These are phyloP conservation scores for Helarctos malayanus DNA, from an alignment of 2,797 vertebrate genomes.

Conservation along the genomic window DNA sequence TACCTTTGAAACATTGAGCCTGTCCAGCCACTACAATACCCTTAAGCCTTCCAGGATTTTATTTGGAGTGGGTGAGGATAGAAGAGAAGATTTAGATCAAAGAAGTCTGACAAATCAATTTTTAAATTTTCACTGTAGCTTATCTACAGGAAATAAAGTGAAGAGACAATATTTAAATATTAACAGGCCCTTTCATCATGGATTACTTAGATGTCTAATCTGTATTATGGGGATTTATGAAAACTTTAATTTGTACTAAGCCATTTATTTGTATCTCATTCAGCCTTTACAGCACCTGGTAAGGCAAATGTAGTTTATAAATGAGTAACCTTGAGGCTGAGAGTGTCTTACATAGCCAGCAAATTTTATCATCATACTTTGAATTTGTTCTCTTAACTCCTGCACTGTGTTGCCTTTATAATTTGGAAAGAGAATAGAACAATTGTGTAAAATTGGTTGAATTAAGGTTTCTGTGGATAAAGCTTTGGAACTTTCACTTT, in stretches of 20 bases:
- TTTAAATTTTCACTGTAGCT: conserved; percentile 36
- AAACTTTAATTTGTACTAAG: conserved; percentile 34
- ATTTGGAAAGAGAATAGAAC: conserved; percentile 42
- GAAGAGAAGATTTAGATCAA: conserved; percentile 38
- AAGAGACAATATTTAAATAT: neutral
- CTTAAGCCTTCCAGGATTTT: neutral
- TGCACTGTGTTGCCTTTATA: neutral
- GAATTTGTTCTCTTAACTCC: neutral
- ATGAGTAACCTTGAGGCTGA: conserved; percentile 19
- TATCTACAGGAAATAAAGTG: conserved; percentile 37
- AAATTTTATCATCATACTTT: neutral
- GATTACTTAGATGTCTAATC: neutral
- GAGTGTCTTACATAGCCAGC: neutral
- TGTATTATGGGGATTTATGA: conserved; percentile 36
- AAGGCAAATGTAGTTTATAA: conserved; percentile 21
- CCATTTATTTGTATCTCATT: conserved; percentile 19
- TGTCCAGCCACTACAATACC: neutral
- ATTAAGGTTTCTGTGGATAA: neutral
- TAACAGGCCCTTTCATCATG: neutral
- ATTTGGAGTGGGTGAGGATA: conserved; percentile 7
- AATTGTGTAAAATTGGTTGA: conserved; percentile 8
- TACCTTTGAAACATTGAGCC: conserved; percentile 24
- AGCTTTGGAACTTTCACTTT: neutral
- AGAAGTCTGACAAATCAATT: conserved; percentile 36
- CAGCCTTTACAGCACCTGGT: conserved; percentile 19